Evolutionary conservation across 2,888 invertebrate genomes (phyloP).

Genomic region (Troglohyphantes excavatus): DNA sequence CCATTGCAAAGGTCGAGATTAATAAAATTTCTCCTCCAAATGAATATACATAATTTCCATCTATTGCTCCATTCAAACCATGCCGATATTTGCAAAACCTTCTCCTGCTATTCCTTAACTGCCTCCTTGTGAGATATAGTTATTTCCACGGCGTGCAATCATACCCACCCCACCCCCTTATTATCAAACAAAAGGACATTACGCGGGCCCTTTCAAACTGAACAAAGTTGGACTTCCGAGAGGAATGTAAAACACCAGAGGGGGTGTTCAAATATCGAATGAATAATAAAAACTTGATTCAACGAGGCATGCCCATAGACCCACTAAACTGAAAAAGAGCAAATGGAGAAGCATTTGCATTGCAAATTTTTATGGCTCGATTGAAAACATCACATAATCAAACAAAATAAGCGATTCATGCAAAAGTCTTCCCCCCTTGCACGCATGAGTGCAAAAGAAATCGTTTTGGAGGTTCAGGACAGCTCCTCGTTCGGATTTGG

Average conservation of each 20-base stretch:
- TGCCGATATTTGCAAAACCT: too few relatives aligned
- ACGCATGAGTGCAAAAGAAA: slow-evolving; percentile 42
- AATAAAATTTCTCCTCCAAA: too few relatives aligned
- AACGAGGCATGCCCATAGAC: slow-evolving; percentile 29
- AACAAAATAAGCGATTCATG: slow-evolving; percentile 56
- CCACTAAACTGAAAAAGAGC: slow-evolving; percentile 25
- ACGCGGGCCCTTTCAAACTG: slow-evolving; percentile 2
- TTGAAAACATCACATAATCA: slow-evolving; percentile 63
- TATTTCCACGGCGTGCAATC: too few relatives aligned
- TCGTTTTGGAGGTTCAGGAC: slow-evolving; percentile 18
- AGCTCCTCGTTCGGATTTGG: not conserved
- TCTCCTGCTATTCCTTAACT: too few relatives aligned
- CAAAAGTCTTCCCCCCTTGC: not conserved
- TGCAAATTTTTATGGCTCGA: slow-evolving; percentile 67
- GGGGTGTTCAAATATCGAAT: slow-evolving; percentile 54
- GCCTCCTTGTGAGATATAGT: too few relatives aligned
- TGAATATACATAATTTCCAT: too few relatives aligned
- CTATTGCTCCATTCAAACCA: too few relatives aligned
- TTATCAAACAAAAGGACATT: not conserved
- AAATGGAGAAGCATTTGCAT: slow-evolving; percentile 48
- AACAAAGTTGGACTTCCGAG: not conserved
- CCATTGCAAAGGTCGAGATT: too few relatives aligned
- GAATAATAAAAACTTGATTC: slow-evolving; percentile 59
- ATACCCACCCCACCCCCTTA: too few relatives aligned
- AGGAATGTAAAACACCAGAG: slow-evolving; percentile 45